Conservation (phyloP, 2,797 vertebrate genomes). For the Octomys mimax region DNA sequence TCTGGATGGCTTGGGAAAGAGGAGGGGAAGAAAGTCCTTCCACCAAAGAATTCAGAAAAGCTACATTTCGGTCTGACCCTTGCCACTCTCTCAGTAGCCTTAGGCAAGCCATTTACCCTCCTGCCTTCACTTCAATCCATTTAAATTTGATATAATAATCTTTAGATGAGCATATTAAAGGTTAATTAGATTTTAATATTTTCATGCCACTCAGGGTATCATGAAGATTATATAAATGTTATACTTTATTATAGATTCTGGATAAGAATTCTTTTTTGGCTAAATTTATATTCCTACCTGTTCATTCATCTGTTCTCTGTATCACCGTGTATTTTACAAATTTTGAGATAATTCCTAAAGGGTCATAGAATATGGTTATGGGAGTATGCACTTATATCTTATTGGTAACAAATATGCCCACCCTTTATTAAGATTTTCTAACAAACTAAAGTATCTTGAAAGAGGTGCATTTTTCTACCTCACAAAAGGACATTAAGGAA, state of each 20-base stretch:
- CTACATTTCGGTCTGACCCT: background rate
- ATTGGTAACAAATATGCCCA: background rate
- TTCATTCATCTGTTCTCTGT: background rate
- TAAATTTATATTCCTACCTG: constrained; percentile 45
- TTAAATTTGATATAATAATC: constrained; percentile 69
- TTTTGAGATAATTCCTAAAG: background rate
- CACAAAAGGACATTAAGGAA: background rate
- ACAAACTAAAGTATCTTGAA: background rate
- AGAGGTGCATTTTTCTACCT: background rate
- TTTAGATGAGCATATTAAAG: constrained; percentile 70
- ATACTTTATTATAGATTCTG: constrained; percentile 70
- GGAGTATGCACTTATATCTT: background rate
- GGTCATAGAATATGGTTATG: background rate
- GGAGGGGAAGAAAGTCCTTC: background rate
- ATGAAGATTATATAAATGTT: constrained; percentile 69
- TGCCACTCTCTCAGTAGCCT: background rate
- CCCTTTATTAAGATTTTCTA: constrained; percentile 12
- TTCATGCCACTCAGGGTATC: constrained; percentile 63
- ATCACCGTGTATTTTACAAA: background rate
- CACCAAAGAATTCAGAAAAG: background rate
- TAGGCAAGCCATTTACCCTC: background rate
- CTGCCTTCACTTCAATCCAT: constrained; percentile 57
- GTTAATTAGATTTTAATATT: constrained; percentile 79
- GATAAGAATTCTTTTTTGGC: constrained; percentile 61
- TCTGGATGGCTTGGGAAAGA: background rate